Conservation (phyloP, 2,113 vertebrate species). For the Hystrix cristata region DNA sequence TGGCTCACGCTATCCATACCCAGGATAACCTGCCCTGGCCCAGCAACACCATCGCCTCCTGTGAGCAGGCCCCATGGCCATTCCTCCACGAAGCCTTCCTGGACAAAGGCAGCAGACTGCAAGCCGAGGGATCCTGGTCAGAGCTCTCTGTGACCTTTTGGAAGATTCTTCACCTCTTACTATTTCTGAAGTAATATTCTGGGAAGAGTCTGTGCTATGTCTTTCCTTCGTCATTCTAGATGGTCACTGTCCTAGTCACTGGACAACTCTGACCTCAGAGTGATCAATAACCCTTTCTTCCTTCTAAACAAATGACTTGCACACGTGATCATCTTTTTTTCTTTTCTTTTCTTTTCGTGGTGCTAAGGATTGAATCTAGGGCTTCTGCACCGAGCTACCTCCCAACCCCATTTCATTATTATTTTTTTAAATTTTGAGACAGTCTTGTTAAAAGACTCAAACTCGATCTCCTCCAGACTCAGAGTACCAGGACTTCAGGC, state of each 20-base stretch:
- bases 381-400: neutral
- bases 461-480: neutral
- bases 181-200: neutral
- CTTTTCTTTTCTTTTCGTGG: neutral
- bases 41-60: neutral
- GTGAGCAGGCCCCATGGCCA: rapidly evolving
- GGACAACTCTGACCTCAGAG: rapidly evolving
- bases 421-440: neutral
- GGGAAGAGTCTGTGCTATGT: too few relatives aligned
- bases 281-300: neutral
- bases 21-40: neutral
- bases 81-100: neutral
- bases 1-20: neutral
- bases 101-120: rapidly evolving
- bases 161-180: neutral
- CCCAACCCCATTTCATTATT: neutral
- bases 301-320: neutral
- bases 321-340: neutral
- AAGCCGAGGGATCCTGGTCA: neutral
- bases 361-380: neutral
- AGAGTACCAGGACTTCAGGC: neutral
- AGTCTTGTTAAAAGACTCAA: neutral
- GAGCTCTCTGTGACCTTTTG: neutral
- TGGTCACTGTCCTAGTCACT: too few relatives aligned
- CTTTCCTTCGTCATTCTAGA: rapidly evolving